phyloP scores from a whole-genome alignment of 1,140 invertebrate species.

The Babylonia areolata region DNA sequence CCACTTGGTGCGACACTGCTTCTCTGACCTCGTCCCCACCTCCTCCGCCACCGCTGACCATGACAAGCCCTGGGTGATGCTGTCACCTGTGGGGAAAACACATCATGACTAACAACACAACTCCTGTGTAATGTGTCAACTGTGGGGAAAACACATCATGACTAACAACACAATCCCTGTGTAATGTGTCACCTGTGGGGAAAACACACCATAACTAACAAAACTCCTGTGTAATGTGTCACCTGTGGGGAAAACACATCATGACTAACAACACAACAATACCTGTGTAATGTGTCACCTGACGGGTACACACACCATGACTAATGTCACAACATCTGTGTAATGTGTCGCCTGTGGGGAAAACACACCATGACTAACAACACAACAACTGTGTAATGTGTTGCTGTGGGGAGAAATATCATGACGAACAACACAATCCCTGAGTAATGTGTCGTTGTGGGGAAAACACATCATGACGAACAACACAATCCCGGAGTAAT shows the following conservation, averaged over 20 bases:
- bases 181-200: too few species aligned
- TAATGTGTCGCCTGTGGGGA: too few species aligned
- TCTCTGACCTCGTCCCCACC: slow-evolving; percentile 78
- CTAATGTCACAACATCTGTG: not conserved
- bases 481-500: not conserved
- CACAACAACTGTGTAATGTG: too few species aligned
- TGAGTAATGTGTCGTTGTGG: slow-evolving; percentile 69
- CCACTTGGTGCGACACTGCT: slow-evolving; percentile 79
- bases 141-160: too few species aligned
- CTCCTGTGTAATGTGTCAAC: not conserved
- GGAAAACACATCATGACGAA: not conserved
- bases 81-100: slow-evolving; percentile 61
- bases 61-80: slow-evolving; percentile 75
- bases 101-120: not conserved
- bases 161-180: not conserved
- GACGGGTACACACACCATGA: not conserved
- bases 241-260: too few species aligned
- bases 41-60: slow-evolving; percentile 77
- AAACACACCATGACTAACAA: too few species aligned
- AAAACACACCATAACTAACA: not conserved
- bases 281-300: not conserved
- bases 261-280: not conserved
- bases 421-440: slow-evolving; percentile 70
- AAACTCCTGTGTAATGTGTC: not conserved
- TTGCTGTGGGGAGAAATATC: too few species aligned